Percentiles rank a stretch among this genome's conserved stretches.
phyloP scores from a whole-genome alignment of 2,888 invertebrate species.

The Xestia sexstrigata region DNA sequence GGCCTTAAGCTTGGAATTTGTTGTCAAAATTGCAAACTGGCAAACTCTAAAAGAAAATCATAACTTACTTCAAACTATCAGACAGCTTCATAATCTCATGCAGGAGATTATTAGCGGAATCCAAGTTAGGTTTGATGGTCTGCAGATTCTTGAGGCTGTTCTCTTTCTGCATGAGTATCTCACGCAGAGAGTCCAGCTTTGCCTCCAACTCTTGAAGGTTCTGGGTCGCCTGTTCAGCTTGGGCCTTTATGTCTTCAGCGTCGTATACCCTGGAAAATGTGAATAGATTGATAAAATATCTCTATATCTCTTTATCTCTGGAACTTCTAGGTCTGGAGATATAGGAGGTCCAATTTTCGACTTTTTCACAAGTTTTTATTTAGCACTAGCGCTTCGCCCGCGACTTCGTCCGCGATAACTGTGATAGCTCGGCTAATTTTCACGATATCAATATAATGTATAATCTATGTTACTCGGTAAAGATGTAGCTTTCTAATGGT shows the following conservation, averaged over 20 bases:
- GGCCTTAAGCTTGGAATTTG: too few relatives aligned
- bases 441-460: too few relatives aligned
- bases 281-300: neutral
- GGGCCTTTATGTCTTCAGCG: slow-evolving; percentile 81
- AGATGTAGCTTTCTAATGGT: too few relatives aligned
- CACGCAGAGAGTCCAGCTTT: slow-evolving; percentile 74
- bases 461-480: too few relatives aligned
- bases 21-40: neutral
- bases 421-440: too few relatives aligned
- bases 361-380: neutral
- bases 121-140: slow-evolving; percentile 81
- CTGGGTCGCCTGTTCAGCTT: slow-evolving; percentile 78
- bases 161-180: slow-evolving; percentile 81
- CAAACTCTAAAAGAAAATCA: neutral
- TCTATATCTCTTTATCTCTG: neutral
- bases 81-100: slow-evolving; percentile 80
- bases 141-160: slow-evolving; percentile 83
- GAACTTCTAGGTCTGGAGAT: neutral
- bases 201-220: slow-evolving; percentile 82
- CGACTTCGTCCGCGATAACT: too few relatives aligned
- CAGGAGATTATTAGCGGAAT: slow-evolving; percentile 80
- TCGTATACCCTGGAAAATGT: slow-evolving; percentile 77
- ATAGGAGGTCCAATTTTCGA: neutral
- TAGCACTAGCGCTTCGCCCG: too few relatives aligned
- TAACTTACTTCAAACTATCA: slow-evolving; percentile 81